Percentiles rank a stretch among this genome's conserved stretches.
Conservation (phyloP, 2,888 invertebrate species). For the Mesorhabditis spiculigera region DNA sequence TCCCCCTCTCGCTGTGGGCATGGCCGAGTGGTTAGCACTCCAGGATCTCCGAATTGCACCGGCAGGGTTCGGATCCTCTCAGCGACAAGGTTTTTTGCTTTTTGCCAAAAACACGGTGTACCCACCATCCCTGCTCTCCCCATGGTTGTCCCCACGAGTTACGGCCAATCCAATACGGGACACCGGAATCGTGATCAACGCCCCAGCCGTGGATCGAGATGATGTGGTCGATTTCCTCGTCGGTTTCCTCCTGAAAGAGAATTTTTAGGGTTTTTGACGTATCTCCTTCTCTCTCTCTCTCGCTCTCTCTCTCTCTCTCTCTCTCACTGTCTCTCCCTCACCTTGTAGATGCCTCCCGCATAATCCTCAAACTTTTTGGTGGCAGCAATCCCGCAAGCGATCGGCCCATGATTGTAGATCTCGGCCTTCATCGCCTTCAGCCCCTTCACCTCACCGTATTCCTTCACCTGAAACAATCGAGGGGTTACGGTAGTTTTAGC, state of each 20-base stretch:
- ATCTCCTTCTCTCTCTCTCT: no score
- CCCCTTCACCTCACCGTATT: slow-evolving; percentile 55
- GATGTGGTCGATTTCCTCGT: slow-evolving; percentile 61
- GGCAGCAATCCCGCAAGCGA: slow-evolving; percentile 61
- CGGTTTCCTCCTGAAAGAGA: slow-evolving; percentile 33
- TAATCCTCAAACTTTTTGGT: slow-evolving; percentile 59
- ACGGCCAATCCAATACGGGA: slow-evolving; percentile 62
- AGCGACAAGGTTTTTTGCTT: no score
- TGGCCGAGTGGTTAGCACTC: no score
- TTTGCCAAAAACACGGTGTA: no score
- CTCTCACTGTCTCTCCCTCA: neutral
- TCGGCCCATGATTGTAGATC: slow-evolving; percentile 63
- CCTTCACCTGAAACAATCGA: slow-evolving; percentile 10
- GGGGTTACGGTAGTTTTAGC: slow-evolving; percentile 12
- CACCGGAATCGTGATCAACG: slow-evolving; percentile 59
- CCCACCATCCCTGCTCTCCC: slow-evolving; percentile 49
- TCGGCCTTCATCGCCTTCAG: slow-evolving; percentile 64
- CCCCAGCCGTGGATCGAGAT: slow-evolving; percentile 64
- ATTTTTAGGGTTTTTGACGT: neutral
- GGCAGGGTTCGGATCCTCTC: no score
- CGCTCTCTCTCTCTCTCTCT: slow-evolving; percentile 7
- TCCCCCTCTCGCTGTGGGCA: no score
- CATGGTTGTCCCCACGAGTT: slow-evolving; percentile 49
- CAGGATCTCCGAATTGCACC: no score
- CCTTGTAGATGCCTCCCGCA: slow-evolving; percentile 59